Percentiles rank a stretch among this genome's conserved stretches.
Evolutionary conservation across 1,140 invertebrate genomes (phyloP).

Genomic region (Halesus radiatus): DNA sequence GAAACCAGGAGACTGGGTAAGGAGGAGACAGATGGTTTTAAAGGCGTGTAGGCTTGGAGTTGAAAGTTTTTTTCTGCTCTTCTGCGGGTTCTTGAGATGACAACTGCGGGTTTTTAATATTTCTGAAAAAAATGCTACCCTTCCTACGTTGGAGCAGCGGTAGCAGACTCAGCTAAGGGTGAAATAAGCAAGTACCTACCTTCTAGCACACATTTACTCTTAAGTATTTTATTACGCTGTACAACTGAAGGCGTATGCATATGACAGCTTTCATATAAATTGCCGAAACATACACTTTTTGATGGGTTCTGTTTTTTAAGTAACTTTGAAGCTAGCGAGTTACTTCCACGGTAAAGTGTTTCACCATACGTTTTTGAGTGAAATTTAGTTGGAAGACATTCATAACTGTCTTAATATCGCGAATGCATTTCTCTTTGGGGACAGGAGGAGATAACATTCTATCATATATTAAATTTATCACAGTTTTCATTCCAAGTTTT

Average conservation of each 20-base stretch:
- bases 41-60: conserved; percentile 26
- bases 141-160: neutral
- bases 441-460: too few relatives aligned
- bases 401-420: too few relatives aligned
- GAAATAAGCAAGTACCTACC: neutral
- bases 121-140: conserved; percentile 33
- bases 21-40: conserved; percentile 36
- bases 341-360: too few relatives aligned
- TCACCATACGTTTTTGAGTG: too few relatives aligned
- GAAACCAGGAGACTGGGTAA: neutral
- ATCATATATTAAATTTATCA: too few relatives aligned
- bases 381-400: too few relatives aligned
- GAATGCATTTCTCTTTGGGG: too few relatives aligned
- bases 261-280: conserved; percentile 18
- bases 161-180: neutral
- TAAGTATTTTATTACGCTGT: conserved; percentile 12
- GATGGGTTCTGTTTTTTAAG: too few relatives aligned
- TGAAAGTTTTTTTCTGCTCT: conserved; percentile 33
- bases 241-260: neutral
- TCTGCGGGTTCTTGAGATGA: conserved; percentile 20
- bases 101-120: conserved; percentile 30
- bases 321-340: too few relatives aligned
- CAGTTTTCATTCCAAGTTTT: too few relatives aligned
- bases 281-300: conserved; percentile 1
- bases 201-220: neutral